Conservation (phyloP, 2,888 invertebrate genomes). For the Euclidia mi region DNA sequence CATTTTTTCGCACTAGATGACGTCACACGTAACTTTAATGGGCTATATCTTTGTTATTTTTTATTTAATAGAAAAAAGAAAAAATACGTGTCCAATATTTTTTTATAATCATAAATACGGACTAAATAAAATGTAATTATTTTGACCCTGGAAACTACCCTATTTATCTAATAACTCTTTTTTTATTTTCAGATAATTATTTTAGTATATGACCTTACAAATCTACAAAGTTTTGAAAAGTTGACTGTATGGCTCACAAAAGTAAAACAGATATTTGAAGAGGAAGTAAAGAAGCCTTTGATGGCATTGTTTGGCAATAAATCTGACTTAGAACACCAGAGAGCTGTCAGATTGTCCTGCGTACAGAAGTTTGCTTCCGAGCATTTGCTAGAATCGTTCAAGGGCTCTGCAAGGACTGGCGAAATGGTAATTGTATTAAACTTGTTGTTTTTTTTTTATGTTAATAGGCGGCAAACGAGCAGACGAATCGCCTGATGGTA, state of each 20-base stretch:
- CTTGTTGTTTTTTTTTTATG: no score
- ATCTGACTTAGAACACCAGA: slow-evolving; percentile 93
- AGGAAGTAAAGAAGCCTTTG: slow-evolving; percentile 85
- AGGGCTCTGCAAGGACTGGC: slow-evolving; percentile 93
- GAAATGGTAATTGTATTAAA: slow-evolving; percentile 90
- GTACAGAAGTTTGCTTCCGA: slow-evolving; percentile 92
- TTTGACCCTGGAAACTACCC: no score
- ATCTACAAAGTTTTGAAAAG: slow-evolving; percentile 94
- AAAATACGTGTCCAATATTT: no score
- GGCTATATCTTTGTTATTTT: no score
- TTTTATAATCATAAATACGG: no score
- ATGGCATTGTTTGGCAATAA: slow-evolving; percentile 93
- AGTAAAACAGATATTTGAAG: slow-evolving; percentile 81
- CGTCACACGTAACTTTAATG: no score
- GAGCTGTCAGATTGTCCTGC: slow-evolving; percentile 91
- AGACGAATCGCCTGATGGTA: no score
- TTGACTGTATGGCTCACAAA: slow-evolving; percentile 92
- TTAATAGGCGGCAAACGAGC: no score
- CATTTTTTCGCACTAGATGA: no score
- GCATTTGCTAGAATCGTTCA: slow-evolving; percentile 90
- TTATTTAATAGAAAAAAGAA: no score
- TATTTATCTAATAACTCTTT: no score
- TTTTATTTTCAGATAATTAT: slow-evolving; percentile 92
- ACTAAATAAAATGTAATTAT: no score
- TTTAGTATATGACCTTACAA: slow-evolving; percentile 96